A percentile compares a stretch with the other conserved stretches of the same genome.
phyloP scores from a whole-genome alignment of 1,140 invertebrate genomes.

The Aphaenogaster rudis region DNA sequence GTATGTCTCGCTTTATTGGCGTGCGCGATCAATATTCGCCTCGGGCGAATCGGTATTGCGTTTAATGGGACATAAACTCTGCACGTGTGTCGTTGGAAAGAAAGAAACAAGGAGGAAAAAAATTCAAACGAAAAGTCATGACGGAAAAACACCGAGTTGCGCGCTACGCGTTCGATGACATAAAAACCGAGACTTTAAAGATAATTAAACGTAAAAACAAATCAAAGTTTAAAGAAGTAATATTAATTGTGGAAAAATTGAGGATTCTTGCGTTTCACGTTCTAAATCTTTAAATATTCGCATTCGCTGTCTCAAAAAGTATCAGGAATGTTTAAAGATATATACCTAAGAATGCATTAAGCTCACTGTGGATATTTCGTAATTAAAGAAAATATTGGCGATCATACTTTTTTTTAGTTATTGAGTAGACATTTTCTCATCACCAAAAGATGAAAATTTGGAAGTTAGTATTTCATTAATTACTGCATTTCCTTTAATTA shows the following conservation, averaged over 20 bases:
- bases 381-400: constrained; percentile 2
- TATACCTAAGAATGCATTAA: background rate
- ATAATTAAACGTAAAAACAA: background rate
- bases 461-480: background rate
- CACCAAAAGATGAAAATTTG: no score
- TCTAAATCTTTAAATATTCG: background rate
- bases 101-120: background rate
- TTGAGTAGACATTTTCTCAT: background rate
- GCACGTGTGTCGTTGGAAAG: background rate
- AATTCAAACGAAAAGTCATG: background rate
- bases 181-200: background rate
- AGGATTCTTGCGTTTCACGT: background rate
- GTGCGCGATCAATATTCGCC: background rate
- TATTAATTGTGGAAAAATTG: background rate
- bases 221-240: background rate
- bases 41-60: background rate
- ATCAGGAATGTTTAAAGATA: background rate
- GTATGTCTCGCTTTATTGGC: constrained; percentile 16
- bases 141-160: background rate
- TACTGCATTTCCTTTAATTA: background rate
- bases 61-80: constrained; percentile 29
- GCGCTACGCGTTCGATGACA: constrained; percentile 2
- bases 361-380: background rate
- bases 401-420: background rate
- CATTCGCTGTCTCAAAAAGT: no score